phyloP scores from a whole-genome alignment of 1,140 invertebrate species.

The roundworm (Caenorhabditis elegans) region WBcel235 BX284605.5:16069501-16070000 shows the following conservation, averaged over 20 bases:
- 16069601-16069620: neutral
- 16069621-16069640: neutral
- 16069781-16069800: slow-evolving; percentile 44
- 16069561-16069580: too few relatives aligned
- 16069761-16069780: slow-evolving; percentile 39
- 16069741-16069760: slow-evolving; percentile 43
- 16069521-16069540: slow-evolving; percentile 21
- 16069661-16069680: too few relatives aligned
- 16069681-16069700: too few relatives aligned
- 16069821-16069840: slow-evolving; percentile 34
- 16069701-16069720: neutral
- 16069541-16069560: slow-evolving; percentile 27
- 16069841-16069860: neutral
- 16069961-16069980: slow-evolving; percentile 28
- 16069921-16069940: neutral
- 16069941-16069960: neutral
- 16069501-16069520: slow-evolving; percentile 42
- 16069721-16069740: neutral
- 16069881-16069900: neutral
- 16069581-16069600: slow-evolving; percentile 15
- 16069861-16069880: neutral
- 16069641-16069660: too few relatives aligned
- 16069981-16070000: slow-evolving; percentile 7
- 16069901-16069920: neutral
- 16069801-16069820: slow-evolving; percentile 44